Base-by-base conservation (phyloP, 1,140 invertebrate genomes). In the Pygmarrhopalites habei region DNA sequence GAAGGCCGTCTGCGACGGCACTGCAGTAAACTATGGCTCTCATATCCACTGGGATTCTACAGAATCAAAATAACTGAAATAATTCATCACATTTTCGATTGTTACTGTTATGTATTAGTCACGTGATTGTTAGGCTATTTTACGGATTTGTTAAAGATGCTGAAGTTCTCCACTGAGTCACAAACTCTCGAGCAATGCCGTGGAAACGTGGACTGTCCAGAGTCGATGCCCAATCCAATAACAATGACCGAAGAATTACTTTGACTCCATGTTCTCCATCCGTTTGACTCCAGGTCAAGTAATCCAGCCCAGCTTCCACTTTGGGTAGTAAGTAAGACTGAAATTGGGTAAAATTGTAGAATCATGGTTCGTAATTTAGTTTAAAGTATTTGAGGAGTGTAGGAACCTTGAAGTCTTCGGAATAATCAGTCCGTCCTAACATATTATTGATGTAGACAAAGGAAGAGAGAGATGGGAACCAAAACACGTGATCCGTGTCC, bases 221-320 rank as follows among this genome's bases (percentile, higher is more conserved):
- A 39, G 35, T 26, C 47, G 58, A 65, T 5, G 64, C 64, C 64
- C 64, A 65, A 17, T 46, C 21, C 4, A 65, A 43, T 5, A 65
- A 41, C 43, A 39, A 21, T 44, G 52, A 19, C 30, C 64, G 30
- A 7, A 56, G 19, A 21, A 44, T 57, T 0, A 65, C 58, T 21
- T 46, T 60, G 4, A 52, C 19, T 30, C 64, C 64, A 32, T 55
- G 39, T 12, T 65, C 64, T 17, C 26, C 52, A 0, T 58, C 19
- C 19, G 15, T 29, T 61, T 65, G 64, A 29, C 57, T 58, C 12
- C 21, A 17, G 12, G 58, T 58, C 25, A 65, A 56, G 29, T 53
- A 46, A 35, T 1, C 25, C 28, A 65, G 35, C 4, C 41, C 64
- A 29, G 28, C 52, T 28, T 57, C 58, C 23, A 65, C 4, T 61